Evolutionary conservation across 2,888 invertebrate genomes (phyloP).

Genomic region (Ectobius pallidus): DNA sequence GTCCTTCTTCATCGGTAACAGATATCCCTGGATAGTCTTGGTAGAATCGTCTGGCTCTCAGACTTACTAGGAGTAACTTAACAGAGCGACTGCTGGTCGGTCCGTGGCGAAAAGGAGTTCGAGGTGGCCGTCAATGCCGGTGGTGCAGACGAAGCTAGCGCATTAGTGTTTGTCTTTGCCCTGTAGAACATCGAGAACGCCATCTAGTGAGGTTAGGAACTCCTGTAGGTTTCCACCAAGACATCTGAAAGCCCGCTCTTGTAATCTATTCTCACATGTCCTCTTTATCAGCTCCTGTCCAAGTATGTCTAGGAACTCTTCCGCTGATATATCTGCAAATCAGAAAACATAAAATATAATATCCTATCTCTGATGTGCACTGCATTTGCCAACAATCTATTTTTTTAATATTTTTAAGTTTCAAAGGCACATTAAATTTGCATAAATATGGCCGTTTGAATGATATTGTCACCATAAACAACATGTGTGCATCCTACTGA

Average conservation of each 20-base stretch:
- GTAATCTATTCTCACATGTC: slow-evolving; percentile 73
- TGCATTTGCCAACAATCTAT: no score
- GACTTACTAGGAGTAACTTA: slow-evolving; percentile 76
- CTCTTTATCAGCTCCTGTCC: slow-evolving; percentile 80
- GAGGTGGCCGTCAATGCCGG: slow-evolving; percentile 63
- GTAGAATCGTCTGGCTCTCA: slow-evolving; percentile 76
- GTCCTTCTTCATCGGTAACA: slow-evolving; percentile 64
- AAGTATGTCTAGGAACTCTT: slow-evolving; percentile 71
- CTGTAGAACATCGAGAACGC: slow-evolving; percentile 87
- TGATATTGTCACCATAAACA: no score
- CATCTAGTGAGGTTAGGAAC: slow-evolving; percentile 86
- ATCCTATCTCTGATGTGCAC: no score
- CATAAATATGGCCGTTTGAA: no score
- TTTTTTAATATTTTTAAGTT: no score
- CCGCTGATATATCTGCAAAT: slow-evolving; percentile 60
- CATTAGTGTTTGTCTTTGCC: slow-evolving; percentile 65
- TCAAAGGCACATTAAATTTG: no score
- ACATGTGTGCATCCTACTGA: no score
- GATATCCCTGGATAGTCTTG: slow-evolving; percentile 66
- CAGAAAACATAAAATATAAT: no score
- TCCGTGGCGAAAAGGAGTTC: slow-evolving; percentile 81
- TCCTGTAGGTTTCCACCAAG: slow-evolving; percentile 85
- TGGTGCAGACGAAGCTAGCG: slow-evolving; percentile 72
- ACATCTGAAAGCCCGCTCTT: slow-evolving; percentile 82
- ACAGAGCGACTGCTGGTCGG: slow-evolving; percentile 78